These are phyloP conservation scores for Hippoglossus hippoglossus DNA, from an alignment of 2,797 vertebrate species.

Conservation along the genomic window DNA sequence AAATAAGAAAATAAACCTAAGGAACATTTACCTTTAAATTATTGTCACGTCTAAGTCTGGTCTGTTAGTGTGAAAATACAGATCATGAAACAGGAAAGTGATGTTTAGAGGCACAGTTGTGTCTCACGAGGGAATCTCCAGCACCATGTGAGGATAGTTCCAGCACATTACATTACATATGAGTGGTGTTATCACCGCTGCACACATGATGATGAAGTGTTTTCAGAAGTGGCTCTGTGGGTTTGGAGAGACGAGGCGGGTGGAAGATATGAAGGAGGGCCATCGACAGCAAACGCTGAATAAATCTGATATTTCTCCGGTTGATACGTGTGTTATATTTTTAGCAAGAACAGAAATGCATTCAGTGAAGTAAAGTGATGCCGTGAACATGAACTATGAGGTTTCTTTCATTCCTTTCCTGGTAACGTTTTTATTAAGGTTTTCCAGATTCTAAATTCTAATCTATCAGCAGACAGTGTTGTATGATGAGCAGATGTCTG, in stretches of 20 bases:
- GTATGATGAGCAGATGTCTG: too few relatives aligned
- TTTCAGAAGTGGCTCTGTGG: constrained; percentile 21
- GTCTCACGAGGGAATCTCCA: background rate
- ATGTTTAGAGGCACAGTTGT: background rate
- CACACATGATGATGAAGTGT: constrained; percentile 1
- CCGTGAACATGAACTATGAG: too few relatives aligned
- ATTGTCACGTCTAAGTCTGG: background rate
- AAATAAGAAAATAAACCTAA: constrained; percentile 6
- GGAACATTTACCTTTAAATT: background rate
- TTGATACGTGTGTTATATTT: background rate
- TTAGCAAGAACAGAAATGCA: too few relatives aligned
- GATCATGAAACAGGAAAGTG: background rate
- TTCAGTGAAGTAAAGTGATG: too few relatives aligned
- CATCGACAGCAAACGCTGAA: constrained; percentile 4
- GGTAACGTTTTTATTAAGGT: too few relatives aligned
- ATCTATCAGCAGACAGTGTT: too few relatives aligned
- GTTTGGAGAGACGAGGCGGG: background rate
- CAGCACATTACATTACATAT: background rate
- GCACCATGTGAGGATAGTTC: background rate
- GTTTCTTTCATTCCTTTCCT: too few relatives aligned
- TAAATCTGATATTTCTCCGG: background rate
- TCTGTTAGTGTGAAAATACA: constrained; percentile 4
- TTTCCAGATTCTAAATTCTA: too few relatives aligned
- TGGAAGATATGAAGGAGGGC: constrained; percentile 6
- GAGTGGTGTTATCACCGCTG: background rate